A percentile compares a stretch with the other conserved stretches of the same genome.
phyloP scores from a whole-genome alignment of 2,888 invertebrate genomes.

The Yponomeuta evonymella region DNA sequence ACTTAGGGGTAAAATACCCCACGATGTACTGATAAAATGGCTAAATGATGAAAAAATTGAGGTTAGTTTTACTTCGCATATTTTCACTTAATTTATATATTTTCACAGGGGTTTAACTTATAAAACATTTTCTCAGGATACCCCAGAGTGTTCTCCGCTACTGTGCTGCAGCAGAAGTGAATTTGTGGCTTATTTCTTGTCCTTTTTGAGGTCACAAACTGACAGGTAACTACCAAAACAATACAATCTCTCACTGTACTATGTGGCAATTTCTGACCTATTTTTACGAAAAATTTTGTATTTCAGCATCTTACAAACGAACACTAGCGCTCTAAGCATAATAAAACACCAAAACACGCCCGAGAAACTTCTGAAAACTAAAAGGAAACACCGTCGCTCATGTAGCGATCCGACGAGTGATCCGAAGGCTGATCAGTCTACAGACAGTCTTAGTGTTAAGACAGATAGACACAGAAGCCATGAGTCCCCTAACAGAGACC shows the following conservation, averaged over 20 bases:
- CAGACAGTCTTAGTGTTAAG: conserved; percentile 44
- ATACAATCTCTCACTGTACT: conserved; percentile 21
- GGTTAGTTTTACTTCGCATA: conserved; percentile 37
- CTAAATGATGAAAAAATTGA: conserved; percentile 53
- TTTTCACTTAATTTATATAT: conserved; percentile 37
- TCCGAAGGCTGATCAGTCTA: conserved; percentile 34
- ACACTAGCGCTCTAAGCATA: conserved; percentile 51
- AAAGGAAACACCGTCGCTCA: conserved; percentile 53
- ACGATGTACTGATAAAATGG: conserved; percentile 60
- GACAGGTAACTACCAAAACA: conserved; percentile 52
- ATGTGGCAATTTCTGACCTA: neutral
- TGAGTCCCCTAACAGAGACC: conserved; percentile 57
- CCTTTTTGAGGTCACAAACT: conserved; percentile 73
- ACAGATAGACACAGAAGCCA: conserved; percentile 40
- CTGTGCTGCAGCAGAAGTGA: conserved; percentile 61
- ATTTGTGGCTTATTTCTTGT: conserved; percentile 76
- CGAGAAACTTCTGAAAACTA: conserved; percentile 47
- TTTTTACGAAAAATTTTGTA: neutral
- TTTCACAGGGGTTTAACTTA: conserved; percentile 1
- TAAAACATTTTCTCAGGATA: conserved; percentile 37
- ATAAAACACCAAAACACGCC: conserved; percentile 55
- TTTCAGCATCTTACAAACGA: conserved; percentile 61
- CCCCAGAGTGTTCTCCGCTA: conserved; percentile 52
- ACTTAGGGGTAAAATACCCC: conserved; percentile 57
- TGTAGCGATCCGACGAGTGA: conserved; percentile 62